Conservation (phyloP, 2,888 invertebrate species). For the Globia sparganii region DNA sequence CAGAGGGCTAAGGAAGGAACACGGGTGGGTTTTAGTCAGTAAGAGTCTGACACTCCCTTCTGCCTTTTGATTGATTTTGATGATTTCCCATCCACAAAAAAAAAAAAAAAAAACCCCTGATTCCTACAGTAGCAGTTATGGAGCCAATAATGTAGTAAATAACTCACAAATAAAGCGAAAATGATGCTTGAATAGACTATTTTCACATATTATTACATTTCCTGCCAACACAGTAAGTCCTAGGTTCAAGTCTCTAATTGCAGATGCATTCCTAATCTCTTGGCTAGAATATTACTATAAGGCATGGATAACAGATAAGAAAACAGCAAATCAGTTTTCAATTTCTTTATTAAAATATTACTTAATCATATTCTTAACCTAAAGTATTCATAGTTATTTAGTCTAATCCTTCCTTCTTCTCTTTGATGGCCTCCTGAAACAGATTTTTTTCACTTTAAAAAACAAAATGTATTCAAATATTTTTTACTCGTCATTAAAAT, state of each 20-base stretch:
- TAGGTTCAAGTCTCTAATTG: not conserved
- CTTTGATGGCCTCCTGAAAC: constrained; percentile 96
- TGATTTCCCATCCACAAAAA: too few relatives aligned
- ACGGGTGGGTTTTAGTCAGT: too few relatives aligned
- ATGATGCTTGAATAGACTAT: too few relatives aligned
- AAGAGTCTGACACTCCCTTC: too few relatives aligned
- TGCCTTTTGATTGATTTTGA: too few relatives aligned
- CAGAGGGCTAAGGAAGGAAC: too few relatives aligned
- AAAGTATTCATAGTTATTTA: constrained; percentile 75
- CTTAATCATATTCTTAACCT: constrained; percentile 33
- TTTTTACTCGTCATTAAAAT: not conserved
- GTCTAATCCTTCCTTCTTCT: constrained; percentile 96
- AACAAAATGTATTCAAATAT: not conserved
- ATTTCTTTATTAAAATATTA: constrained; percentile 17
- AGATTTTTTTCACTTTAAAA: constrained; percentile 30
- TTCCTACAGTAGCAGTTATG: not conserved
- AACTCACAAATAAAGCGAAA: not conserved
- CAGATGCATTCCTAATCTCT: not conserved
- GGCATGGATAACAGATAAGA: not conserved
- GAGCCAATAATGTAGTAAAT: not conserved
- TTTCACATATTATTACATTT: too few relatives aligned
- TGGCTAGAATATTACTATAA: not conserved
- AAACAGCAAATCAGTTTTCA: not conserved
- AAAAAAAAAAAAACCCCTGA: too few relatives aligned
- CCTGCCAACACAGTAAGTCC: too few relatives aligned